A percentile compares a stretch with the other conserved stretches of the same genome.
These are phyloP conservation scores for Lagopus muta DNA, from an alignment of 2,113 vertebrate species.

Conservation along the genomic window DNA sequence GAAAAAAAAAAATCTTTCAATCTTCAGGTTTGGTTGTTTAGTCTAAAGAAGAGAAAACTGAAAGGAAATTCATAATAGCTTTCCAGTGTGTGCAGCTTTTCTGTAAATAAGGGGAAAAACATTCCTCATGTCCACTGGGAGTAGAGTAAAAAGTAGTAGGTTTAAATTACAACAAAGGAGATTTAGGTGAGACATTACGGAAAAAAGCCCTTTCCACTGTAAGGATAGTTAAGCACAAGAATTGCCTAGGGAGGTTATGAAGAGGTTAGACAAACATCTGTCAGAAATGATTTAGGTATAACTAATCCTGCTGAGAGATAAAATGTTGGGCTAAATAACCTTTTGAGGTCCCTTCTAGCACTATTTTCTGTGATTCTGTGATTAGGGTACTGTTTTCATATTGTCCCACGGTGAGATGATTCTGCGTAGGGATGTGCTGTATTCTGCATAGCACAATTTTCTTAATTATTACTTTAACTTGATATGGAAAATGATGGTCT, in stretches of 20 bases:
- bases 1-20: constrained; percentile 23
- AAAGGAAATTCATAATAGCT: constrained; percentile 41
- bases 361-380: constrained; percentile 38
- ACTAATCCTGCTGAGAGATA: constrained; percentile 66
- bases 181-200: constrained; percentile 69
- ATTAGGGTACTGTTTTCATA: not conserved
- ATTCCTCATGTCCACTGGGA: constrained; percentile 58
- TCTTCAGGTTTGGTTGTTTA: constrained; percentile 56
- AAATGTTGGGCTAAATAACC: constrained; percentile 64
- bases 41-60: not conserved
- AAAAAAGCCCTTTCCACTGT: constrained; percentile 60
- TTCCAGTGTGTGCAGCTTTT: constrained; percentile 21
- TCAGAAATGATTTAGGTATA: constrained; percentile 71
- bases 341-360: constrained; percentile 57
- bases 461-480: constrained; percentile 1
- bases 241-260: constrained; percentile 71
- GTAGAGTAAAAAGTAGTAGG: constrained; percentile 37
- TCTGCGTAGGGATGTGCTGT: not conserved
- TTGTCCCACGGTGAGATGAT: not conserved
- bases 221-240: constrained; percentile 71
- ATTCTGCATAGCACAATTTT: not conserved
- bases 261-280: constrained; percentile 74
- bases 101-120: constrained; percentile 55
- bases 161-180: constrained; percentile 68
- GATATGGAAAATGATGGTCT: not conserved